Base-by-base conservation (phyloP, 2,113 vertebrate genomes). In the Egretta garzetta region DNA sequence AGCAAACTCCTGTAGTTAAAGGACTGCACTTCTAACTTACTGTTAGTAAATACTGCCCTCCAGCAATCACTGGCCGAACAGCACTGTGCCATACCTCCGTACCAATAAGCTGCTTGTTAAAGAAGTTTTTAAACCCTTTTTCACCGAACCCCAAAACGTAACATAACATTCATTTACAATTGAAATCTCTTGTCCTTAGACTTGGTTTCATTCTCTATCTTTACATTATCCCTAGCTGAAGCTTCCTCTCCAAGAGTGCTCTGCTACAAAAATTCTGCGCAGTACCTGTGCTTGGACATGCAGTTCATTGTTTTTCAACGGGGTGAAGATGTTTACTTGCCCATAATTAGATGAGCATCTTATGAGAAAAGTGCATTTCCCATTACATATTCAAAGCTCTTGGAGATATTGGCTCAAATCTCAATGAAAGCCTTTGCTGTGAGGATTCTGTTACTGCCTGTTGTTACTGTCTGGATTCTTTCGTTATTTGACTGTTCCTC, bases 41-140 rank as follows among this genome's bases (percentile, higher is more conserved):
- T 75, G 26, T 96, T 80, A 86, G 97, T 55, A 86, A 94, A 98
- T 19, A 92, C 64, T 95, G 98, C 98, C 98, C 97, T 77, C 98
- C 96, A 97, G 97, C 91, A 72, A 70, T 17, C 70, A 7, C 21
- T 8, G 27, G 8, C n/a, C 21, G n/a, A 96, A 96, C 30, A 80
- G 45, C 53, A 43, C 9, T 3, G 18, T 14, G 28, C 45, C 41
- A 39, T 2, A 19, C 33, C 39, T 0, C 49, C 0, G 6, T 4
- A 11, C 4, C 1, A 17, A 27, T 6, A 3, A 6, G 8, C 53
- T 27, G 8, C 62, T 9, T 9, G 14, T 12, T 3, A 4, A 22
- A 43, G 2, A 9, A 24, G 14, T 28, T 53, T 53, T 26, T 2
- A 62, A 58, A 33, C 12, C 23, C 49, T 35, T 6, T n/a, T 2